Evolutionary conservation across 2,888 invertebrate genomes (phyloP), one percentile per base, ranked within the genome.

Genomic region (Ophion slaviceki): DNA sequence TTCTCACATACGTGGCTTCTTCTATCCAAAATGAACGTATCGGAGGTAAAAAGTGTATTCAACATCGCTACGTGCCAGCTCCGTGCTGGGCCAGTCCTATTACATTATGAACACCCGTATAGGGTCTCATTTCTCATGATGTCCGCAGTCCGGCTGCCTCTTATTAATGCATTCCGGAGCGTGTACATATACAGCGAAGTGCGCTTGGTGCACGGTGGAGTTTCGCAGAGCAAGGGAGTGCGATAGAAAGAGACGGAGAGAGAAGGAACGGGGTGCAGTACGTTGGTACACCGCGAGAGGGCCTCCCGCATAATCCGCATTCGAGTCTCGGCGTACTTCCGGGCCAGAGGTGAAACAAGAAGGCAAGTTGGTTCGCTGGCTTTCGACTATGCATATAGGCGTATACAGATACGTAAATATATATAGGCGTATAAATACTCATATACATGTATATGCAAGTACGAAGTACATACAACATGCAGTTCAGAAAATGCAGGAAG

Each of bases 101-200:
- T 87, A 87, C 87, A 85, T 75, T 75, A 67, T 75, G 75, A 75
- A 75, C 24, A 53, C 36, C 74, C 20, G 40, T 80, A 40, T 57
- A 53, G 32, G 66, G 70, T 85, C 83, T 84, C 83, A 80, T 86
- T 77, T 79, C 86, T 80, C 87, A 70, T 87, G 84, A 85, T 81
- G 84, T 87, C 86, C 86, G 82, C 88, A 86, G 80, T 86, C 82
- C 78, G 77, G 85, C 79, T 84, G 70, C 84, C 83, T 90, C 86
- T 89, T 90, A 89, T 90, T 90, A 89, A 90, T 89, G 88, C 86
- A 89, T 89, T 86, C 87, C 87, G 67, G 84, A 84, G 85, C 71
- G 82, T 80, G 86, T 75, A 79, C 84, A 81, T 84, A 83, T 87
- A 86, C 82, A 84, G 80, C 71, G 76, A 75, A 84, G 84, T 84